Evolutionary conservation across 2,888 invertebrate genomes (phyloP).

Genomic region (Crepidodera aurea): DNA sequence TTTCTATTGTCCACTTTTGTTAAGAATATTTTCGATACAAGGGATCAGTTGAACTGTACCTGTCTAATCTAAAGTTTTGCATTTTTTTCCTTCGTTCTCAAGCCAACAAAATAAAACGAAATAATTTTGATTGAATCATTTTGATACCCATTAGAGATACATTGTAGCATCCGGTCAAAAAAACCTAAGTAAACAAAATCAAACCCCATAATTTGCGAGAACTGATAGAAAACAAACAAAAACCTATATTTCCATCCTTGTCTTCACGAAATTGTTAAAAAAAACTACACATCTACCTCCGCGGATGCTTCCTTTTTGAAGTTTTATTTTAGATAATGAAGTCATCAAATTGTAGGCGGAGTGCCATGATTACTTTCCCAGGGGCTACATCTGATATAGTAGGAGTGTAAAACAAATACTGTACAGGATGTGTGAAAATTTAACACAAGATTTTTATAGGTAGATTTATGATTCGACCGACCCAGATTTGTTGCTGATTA

Average conservation of each 20-base stretch:
- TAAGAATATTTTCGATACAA: no score
- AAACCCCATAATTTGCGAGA: constrained; percentile 29
- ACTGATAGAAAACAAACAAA: constrained; percentile 24
- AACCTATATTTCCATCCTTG: constrained; percentile 18
- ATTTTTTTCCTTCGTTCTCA: no score
- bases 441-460: constrained; percentile 12
- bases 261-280: constrained; percentile 29
- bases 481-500: background rate
- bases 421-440: constrained; percentile 30
- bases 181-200: constrained; percentile 25
- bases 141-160: background rate
- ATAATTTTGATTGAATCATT: background rate
- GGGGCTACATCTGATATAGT: constrained; percentile 38
- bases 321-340: constrained; percentile 42
- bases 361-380: constrained; percentile 45
- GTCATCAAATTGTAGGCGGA: constrained; percentile 47
- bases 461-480: background rate
- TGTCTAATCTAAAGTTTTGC: no score
- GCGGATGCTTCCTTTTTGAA: constrained; percentile 41
- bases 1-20: no score
- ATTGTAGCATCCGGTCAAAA: constrained; percentile 11
- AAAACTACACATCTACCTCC: constrained; percentile 18
- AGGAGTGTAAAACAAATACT: constrained; percentile 20
- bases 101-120: background rate
- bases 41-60: no score